Evolutionary conservation across 2,113 vertebrate species (phyloP), one percentile per base, ranked within the genome.

Genomic region (Motacilla alba): DNA sequence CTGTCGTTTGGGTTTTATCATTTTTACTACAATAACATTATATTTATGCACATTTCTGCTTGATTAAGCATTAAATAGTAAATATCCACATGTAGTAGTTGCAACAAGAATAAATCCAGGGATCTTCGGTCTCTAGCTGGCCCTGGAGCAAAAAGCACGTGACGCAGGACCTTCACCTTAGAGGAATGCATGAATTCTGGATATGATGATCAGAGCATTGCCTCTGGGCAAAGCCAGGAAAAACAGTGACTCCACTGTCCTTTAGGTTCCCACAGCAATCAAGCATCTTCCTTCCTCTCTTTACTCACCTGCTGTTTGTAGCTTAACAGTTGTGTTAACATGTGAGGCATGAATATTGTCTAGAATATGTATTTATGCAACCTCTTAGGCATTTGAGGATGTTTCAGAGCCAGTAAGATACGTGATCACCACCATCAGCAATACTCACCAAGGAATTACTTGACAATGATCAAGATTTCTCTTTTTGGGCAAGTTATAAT

Each of bases 21-120:
- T 91, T 90, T 80, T 90, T 93, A 75, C 86, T 83, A 23, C 87
- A 91, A 93, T 96, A 93, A 86, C 17, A 70, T 73, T 55, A 74
- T 14, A 77, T 66, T 80, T 60, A 59, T 77, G 85, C 67, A 70
- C 2, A 2, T 83, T 94, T 88, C 68, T 79, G 41, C 75, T 87
- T 88, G 79, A 83, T 90, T 83, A 74, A 86, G 68, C 75, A 52
- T 63, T 39, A 72, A 60, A 89, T 49, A 83, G 44, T 64, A 80
- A 93, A 94, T 81, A 92, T 27, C 17, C 50, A 52, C 27, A 21
- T 3, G 46, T 8, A 56, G 58, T 11, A 79, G 31, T 90, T 66
- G 60, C 44, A 87, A 64, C 3, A 64, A 96, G 73, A 89, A 82
- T 56, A 90, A 90, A 77, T 31, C 21, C 41, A 20, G 10, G 13